phyloP scores from a whole-genome alignment of 2,888 invertebrate genomes.

The Sisyra nigra region DNA sequence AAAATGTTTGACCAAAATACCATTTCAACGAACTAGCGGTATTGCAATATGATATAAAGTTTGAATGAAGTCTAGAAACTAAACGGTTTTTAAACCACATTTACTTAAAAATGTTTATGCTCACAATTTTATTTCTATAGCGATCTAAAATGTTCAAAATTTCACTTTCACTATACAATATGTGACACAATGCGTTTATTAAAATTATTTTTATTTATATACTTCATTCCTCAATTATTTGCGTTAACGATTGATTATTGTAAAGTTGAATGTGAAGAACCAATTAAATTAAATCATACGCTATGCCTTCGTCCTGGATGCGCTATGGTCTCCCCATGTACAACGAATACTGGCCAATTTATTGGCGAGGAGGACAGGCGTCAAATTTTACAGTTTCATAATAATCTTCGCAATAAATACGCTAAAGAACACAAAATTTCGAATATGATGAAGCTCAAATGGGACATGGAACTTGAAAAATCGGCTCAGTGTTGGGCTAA shows the following conservation, averaged over 20 bases:
- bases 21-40: no score
- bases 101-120: no score
- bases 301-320: not conserved
- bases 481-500: slow-evolving; percentile 34
- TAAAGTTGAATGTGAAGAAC: not conserved
- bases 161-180: not conserved
- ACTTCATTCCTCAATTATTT: not conserved
- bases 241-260: not conserved
- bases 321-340: not conserved
- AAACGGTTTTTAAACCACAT: no score
- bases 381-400: not conserved
- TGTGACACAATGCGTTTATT: no score
- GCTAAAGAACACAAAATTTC: slow-evolving; percentile 12
- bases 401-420: not conserved
- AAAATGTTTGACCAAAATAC: no score
- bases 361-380: not conserved
- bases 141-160: not conserved
- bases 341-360: not conserved
- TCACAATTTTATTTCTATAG: no score
- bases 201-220: not conserved
- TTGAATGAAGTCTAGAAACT: no score
- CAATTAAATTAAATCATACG: not conserved
- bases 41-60: no score
- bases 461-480: slow-evolving; percentile 32
- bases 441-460: slow-evolving; percentile 35